Percentiles rank a stretch among this genome's conserved stretches.
Evolutionary conservation across 2,113 vertebrate genomes (phyloP).

Genomic region (Puffinus mauretanicus): DNA sequence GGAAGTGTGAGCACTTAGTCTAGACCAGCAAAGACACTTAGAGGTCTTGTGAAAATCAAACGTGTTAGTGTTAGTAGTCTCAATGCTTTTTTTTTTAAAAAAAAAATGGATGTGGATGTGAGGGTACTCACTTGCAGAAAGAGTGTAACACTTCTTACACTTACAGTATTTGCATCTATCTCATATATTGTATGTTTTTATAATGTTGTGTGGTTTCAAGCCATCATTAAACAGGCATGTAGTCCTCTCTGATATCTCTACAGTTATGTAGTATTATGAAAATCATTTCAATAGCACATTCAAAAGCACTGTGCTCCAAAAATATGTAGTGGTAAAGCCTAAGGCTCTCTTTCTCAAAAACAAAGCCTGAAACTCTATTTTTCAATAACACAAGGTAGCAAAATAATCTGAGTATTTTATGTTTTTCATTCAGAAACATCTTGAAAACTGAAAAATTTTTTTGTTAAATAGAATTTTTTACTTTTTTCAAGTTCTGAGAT

Average conservation of each 20-base stretch:
- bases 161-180: neutral
- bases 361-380: neutral
- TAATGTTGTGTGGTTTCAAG: neutral
- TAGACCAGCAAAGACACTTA: neutral
- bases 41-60: neutral
- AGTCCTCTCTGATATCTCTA: neutral
- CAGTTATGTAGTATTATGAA: neutral
- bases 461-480: neutral
- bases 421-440: neutral
- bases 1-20: neutral
- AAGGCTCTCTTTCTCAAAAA: neutral
- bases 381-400: neutral
- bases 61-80: fast-evolving
- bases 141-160: neutral
- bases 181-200: neutral
- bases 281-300: neutral
- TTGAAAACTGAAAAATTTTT: neutral
- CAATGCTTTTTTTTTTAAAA: no score
- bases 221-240: neutral
- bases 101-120: neutral
- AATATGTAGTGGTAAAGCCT: neutral
- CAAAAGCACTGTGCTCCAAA: neutral
- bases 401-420: neutral
- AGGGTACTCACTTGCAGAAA: neutral
- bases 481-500: neutral